Conservation (phyloP, 2,113 vertebrate genomes). For the Colaptes auratus region DNA sequence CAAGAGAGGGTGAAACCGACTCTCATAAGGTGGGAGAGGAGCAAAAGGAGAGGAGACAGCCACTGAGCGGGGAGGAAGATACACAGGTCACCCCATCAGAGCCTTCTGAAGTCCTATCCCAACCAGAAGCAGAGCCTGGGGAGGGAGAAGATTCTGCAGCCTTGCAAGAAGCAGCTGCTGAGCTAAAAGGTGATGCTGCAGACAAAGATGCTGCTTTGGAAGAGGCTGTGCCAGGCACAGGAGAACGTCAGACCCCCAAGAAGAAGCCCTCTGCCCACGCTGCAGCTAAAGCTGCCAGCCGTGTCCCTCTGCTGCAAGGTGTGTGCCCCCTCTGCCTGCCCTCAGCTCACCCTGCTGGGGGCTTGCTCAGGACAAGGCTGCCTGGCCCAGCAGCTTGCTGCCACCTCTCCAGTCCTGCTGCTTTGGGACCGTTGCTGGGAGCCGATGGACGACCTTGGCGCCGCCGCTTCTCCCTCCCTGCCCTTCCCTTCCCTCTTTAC, state of each 20-base stretch:
- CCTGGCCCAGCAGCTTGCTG: constrained; percentile 44
- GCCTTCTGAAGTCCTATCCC: constrained; percentile 29
- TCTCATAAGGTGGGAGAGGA: background rate
- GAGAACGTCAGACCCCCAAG: background rate
- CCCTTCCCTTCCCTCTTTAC: background rate
- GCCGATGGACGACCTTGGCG: background rate
- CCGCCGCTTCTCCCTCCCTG: background rate
- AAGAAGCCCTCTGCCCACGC: constrained; percentile 14
- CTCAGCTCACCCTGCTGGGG: background rate
- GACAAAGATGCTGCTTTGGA: background rate
- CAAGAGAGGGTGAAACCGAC: background rate
- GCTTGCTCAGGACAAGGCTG: constrained; percentile 2
- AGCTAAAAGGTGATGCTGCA: background rate
- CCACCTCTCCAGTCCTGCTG: constrained; percentile 15
- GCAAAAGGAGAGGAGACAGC: background rate
- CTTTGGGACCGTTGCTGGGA: constrained; percentile 32
- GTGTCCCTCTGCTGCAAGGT: constrained; percentile 79
- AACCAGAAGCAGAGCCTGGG: constrained; percentile 38
- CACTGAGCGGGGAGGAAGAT: background rate
- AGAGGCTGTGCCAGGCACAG: background rate
- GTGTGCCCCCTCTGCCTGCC: constrained; percentile 54
- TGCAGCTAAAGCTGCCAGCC: constrained; percentile 60
- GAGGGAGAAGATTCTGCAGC: background rate
- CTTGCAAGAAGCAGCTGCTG: background rate
- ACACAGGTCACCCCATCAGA: background rate